A percentile compares a stretch with the other conserved stretches of the same genome.
Evolutionary conservation across 2,888 invertebrate species (phyloP).

Genomic region (Lepetodrilus schrolli): DNA sequence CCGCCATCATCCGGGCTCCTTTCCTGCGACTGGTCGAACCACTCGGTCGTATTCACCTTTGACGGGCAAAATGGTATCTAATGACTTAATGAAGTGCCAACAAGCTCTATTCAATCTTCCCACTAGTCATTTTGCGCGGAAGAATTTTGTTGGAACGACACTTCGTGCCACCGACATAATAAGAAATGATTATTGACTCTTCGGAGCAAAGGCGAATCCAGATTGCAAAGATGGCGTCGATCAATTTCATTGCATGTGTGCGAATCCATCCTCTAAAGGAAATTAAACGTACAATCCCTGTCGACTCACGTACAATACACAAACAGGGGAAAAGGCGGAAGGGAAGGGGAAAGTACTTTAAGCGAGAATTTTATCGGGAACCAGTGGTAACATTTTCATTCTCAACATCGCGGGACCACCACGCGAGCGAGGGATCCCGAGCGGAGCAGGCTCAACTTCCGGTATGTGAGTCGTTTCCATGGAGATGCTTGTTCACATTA

Average conservation of each 20-base stretch:
- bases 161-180: conserved; percentile 14
- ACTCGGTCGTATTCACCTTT: conserved; percentile 3
- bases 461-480: conserved; percentile 45
- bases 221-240: conserved; percentile 12
- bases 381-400: conserved; percentile 43
- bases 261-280: conserved; percentile 27
- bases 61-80: conserved; percentile 8
- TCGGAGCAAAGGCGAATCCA: conserved; percentile 9
- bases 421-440: conserved; percentile 37
- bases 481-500: conserved; percentile 47
- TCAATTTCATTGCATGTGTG: conserved; percentile 16
- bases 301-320: conserved; percentile 29
- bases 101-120: conserved; percentile 9
- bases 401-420: conserved; percentile 32
- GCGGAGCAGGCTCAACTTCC: conserved; percentile 44
- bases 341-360: conserved; percentile 24
- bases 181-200: conserved; percentile 30
- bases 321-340: conserved; percentile 28
- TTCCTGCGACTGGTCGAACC: neutral
- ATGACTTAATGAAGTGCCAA: conserved; percentile 33
- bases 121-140: conserved; percentile 23
- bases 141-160: conserved; percentile 13
- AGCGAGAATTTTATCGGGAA: conserved; percentile 19
- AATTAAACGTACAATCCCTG: conserved; percentile 31
- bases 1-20: neutral